Conservation (phyloP, 2,797 vertebrate species). For the Urocyon cinereoargenteus region DNA sequence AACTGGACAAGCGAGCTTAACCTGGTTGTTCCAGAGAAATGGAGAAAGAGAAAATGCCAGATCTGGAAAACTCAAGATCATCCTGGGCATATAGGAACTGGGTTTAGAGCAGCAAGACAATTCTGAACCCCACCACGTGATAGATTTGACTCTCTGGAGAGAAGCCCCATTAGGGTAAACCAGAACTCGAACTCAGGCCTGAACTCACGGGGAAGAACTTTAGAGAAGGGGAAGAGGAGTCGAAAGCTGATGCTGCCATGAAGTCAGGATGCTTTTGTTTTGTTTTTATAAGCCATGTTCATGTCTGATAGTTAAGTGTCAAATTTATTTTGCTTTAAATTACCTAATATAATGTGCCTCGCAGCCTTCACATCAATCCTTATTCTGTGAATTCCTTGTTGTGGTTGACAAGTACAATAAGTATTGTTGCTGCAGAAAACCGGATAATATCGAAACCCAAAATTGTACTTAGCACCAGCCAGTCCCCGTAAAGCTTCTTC, state of each 20-base stretch:
- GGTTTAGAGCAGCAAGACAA: neutral
- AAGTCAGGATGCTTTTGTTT: neutral
- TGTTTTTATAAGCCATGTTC: neutral
- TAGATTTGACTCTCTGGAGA: neutral
- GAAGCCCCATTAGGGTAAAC: neutral
- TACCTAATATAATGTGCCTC: neutral
- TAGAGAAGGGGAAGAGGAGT: neutral
- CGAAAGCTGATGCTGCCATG: neutral
- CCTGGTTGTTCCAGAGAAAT: neutral
- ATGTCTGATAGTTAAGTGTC: neutral
- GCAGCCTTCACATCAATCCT: neutral
- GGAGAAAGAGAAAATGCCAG: neutral
- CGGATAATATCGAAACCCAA: neutral
- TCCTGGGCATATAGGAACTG: neutral
- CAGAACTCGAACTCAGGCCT: neutral
- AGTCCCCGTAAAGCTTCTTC: neutral
- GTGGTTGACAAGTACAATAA: neutral
- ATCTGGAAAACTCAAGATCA: neutral
- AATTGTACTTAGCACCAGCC: neutral
- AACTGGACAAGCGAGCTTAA: neutral
- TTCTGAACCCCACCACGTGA: neutral
- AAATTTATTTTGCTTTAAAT: constrained; percentile 13
- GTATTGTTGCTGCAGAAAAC: neutral
- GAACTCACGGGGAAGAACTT: neutral
- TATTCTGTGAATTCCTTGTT: neutral